phyloP scores from a whole-genome alignment of 2,113 vertebrate species.

The Shinisaurus crocodilurus region DNA sequence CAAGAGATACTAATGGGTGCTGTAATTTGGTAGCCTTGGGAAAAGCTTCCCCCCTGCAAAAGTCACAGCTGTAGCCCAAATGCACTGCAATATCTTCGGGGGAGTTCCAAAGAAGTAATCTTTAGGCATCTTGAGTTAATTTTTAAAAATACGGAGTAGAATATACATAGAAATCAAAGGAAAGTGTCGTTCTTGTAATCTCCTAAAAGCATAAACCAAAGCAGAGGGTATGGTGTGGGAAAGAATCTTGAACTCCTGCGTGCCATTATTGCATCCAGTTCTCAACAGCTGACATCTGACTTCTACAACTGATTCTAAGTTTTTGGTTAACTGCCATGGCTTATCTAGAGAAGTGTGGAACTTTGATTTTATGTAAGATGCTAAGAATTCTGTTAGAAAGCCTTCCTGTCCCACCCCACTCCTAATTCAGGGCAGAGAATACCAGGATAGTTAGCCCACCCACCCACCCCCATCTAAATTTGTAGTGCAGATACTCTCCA shows the following conservation, averaged over 20 bases:
- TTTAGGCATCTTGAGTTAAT: not conserved
- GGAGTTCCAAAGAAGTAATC: not conserved
- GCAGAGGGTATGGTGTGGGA: too few relatives aligned
- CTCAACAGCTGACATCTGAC: not conserved
- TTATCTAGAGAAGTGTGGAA: not conserved
- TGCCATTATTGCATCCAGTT: not conserved
- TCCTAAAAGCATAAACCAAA: not conserved
- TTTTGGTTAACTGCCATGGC: not conserved
- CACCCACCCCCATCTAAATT: not conserved
- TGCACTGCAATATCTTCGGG: not conserved
- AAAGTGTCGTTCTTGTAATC: not conserved
- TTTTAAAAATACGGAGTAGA: not conserved
- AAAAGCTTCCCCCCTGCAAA: not conserved
- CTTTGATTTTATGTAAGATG: not conserved
- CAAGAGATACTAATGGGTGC: not conserved
- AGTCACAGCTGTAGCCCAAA: not conserved
- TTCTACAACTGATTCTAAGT: not conserved
- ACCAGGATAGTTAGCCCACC: not conserved
- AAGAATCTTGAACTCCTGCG: not conserved
- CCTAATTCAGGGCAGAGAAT: not conserved
- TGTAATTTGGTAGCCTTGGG: not conserved
- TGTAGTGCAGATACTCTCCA: conserved; percentile 14
- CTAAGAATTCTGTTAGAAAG: not conserved
- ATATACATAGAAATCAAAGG: not conserved
- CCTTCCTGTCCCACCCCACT: not conserved